These are phyloP conservation scores for Dendroctonus valens DNA, from an alignment of 1,140 invertebrate species.

Conservation along the genomic window DNA sequence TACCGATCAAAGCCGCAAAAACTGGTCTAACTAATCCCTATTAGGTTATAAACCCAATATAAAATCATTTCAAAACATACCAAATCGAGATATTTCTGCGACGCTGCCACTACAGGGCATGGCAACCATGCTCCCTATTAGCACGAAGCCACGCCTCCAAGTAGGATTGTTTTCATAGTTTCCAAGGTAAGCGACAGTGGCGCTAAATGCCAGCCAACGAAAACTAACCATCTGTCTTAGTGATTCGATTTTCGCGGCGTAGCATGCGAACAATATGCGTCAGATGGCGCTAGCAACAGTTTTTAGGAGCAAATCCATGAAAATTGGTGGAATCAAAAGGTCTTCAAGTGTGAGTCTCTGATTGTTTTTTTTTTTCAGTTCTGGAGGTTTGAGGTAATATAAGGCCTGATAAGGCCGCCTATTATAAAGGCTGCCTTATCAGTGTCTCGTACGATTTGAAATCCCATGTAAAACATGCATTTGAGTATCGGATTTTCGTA, in stretches of 20 bases:
- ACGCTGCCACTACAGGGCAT: conserved; percentile 3
- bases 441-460: no score
- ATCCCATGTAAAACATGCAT: no score
- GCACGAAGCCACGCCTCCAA: conserved; percentile 7
- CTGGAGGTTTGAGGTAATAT: no score
- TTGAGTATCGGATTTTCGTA: no score
- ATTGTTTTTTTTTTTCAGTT: no score
- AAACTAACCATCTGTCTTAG: background rate
- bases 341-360: no score
- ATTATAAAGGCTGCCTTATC: no score
- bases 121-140: conserved; percentile 3
- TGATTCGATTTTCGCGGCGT: background rate
- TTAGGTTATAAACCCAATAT: conserved; percentile 14
- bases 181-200: conserved; percentile 11
- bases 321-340: no score
- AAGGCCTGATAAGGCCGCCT: no score
- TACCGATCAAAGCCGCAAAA: background rate
- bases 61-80: background rate
- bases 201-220: background rate
- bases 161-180: conserved; percentile 8
- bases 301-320: no score
- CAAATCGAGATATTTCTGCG: background rate
- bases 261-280: background rate
- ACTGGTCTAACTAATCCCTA: conserved; percentile 1
- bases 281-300: no score